phyloP scores from a whole-genome alignment of 1,140 invertebrate species.

The Acyrthosiphon pisum region DNA sequence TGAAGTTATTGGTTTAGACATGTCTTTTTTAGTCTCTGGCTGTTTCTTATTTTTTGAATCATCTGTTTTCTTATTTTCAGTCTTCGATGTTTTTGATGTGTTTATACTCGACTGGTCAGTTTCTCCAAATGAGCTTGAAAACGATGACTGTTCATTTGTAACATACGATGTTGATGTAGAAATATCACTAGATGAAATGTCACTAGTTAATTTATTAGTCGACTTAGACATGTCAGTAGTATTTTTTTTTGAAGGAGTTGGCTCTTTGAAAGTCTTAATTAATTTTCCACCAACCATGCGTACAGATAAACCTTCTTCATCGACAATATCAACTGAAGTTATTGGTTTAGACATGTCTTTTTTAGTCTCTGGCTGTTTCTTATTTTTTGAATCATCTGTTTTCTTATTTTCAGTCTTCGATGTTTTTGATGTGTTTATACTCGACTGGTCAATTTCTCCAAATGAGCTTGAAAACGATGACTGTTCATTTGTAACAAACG shows the following conservation, averaged over 20 bases:
- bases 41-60: neutral
- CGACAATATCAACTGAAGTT: neutral
- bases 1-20: too few species aligned
- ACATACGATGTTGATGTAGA: neutral
- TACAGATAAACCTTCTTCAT: too few species aligned
- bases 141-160: conserved; percentile 16
- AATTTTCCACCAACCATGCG: too few species aligned
- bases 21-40: neutral
- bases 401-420: neutral
- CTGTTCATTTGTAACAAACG: neutral
- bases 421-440: neutral
- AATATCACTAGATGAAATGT: too few species aligned
- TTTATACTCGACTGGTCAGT: too few species aligned
- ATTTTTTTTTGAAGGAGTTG: too few species aligned
- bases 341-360: neutral
- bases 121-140: too few species aligned
- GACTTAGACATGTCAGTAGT: too few species aligned
- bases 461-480: neutral
- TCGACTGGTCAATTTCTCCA: neutral
- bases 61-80: neutral
- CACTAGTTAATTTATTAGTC: too few species aligned
- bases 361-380: neutral
- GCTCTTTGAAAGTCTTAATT: too few species aligned
- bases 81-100: neutral
- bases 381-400: neutral